These are phyloP conservation scores for Paratilapia polleni DNA, from an alignment of 2,113 vertebrate species.

Conservation along the genomic window DNA sequence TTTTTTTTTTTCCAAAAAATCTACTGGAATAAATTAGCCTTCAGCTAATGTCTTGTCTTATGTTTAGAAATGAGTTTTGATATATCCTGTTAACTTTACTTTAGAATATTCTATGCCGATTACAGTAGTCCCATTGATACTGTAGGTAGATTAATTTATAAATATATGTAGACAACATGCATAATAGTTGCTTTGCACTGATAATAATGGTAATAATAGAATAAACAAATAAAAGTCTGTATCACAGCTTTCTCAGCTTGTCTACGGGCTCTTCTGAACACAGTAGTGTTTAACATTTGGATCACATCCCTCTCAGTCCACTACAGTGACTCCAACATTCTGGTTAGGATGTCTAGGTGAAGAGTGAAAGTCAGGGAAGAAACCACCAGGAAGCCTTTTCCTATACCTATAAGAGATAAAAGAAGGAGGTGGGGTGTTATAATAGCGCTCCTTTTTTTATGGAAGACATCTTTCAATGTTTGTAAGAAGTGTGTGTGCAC, in stretches of 20 bases:
- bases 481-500: neutral
- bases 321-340: neutral
- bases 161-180: no score
- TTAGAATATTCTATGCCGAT: neutral
- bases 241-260: neutral
- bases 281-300: neutral
- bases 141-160: no score
- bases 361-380: neutral
- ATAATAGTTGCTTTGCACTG: no score
- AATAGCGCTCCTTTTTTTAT: neutral
- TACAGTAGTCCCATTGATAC: accelerated
- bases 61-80: constrained; percentile 14
- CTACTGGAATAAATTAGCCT: constrained; percentile 31
- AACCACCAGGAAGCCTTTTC: no score
- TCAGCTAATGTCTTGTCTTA: constrained; percentile 11
- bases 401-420: neutral
- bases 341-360: neutral
- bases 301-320: neutral
- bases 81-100: constrained; percentile 1
- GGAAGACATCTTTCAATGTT: neutral
- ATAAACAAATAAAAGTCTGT: neutral
- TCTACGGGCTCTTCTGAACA: neutral
- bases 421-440: neutral
- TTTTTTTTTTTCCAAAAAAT: constrained; percentile 9
- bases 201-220: neutral